phyloP scores from a whole-genome alignment of 2,888 invertebrate species.

The Metellina segmentata region DNA sequence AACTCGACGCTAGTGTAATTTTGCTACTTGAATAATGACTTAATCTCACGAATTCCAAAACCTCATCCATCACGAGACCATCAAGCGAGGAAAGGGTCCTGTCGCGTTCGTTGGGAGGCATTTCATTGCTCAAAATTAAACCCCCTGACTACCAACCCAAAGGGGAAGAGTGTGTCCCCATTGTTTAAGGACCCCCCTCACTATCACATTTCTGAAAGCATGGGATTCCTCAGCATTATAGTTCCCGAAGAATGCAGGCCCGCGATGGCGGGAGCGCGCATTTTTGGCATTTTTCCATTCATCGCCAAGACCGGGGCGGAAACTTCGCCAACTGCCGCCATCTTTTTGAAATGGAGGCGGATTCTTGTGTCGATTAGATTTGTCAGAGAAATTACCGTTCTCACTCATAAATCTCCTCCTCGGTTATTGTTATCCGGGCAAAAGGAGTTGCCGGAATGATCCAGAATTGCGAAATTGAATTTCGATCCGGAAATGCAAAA shows the following conservation, averaged over 20 bases:
- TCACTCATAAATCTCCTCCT: conserved; percentile 33
- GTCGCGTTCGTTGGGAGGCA: background rate
- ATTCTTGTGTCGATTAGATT: conserved; percentile 64
- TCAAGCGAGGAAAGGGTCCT: conserved; percentile 29
- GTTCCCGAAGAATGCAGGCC: conserved; percentile 25
- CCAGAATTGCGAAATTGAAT: conserved; percentile 58
- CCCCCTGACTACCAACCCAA: conserved; percentile 14
- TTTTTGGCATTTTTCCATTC: conserved; percentile 62
- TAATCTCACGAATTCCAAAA: conserved; percentile 55
- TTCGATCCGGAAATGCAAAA: conserved; percentile 63
- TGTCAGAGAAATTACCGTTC: conserved; percentile 55
- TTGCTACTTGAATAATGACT: conserved; percentile 55
- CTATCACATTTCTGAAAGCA: conserved; percentile 8
- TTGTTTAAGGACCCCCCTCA: conserved; percentile 28
- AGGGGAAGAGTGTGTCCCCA: conserved; percentile 8
- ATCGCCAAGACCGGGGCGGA: conserved; percentile 3
- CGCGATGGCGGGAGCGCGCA: conserved; percentile 28
- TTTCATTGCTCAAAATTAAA: conserved; percentile 63
- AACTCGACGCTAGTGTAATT: conserved; percentile 49
- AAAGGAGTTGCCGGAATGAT: conserved; percentile 35
- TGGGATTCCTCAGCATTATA: conserved; percentile 55
- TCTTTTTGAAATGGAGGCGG: conserved; percentile 1
- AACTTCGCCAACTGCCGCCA: conserved; percentile 18
- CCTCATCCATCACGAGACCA: conserved; percentile 40
- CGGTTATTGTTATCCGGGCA: conserved; percentile 41